Evolutionary conservation across 2,797 vertebrate species (phyloP).

Genomic region (Triplophysa bombifrons): DNA sequence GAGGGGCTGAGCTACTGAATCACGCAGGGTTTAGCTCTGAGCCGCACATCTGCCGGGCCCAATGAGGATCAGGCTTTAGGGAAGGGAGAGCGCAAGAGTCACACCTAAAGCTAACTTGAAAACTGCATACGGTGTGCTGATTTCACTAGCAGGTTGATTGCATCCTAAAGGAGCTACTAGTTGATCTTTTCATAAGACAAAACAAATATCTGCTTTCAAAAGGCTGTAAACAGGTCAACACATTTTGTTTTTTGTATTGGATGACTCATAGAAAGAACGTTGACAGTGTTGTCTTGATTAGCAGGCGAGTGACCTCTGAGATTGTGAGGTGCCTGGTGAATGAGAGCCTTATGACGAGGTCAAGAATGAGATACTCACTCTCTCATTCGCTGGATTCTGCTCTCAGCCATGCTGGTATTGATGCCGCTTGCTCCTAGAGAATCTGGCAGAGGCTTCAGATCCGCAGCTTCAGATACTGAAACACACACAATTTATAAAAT

Average conservation of each 20-base stretch:
- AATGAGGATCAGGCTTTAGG: conserved; percentile 22
- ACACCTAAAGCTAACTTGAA: conserved; percentile 6
- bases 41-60: conserved; percentile 9
- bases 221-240: background rate
- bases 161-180: background rate
- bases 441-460: conserved; percentile 53
- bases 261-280: background rate
- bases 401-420: conserved; percentile 54
- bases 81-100: background rate
- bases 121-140: background rate
- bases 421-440: conserved; percentile 50
- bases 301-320: background rate
- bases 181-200: background rate
- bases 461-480: conserved; percentile 60
- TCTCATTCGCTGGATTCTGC: conserved; percentile 67
- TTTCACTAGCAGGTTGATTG: background rate
- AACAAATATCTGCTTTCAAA: background rate
- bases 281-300: background rate
- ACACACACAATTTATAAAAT: conserved; percentile 28
- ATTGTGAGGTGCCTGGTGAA: background rate
- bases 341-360: background rate
- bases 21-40: conserved; percentile 13
- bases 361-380: conserved; percentile 71
- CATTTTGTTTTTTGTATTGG: background rate
- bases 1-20: background rate